Evolutionary conservation across 2,888 invertebrate species (phyloP).

Genomic region (Sesia bembeciformis): DNA sequence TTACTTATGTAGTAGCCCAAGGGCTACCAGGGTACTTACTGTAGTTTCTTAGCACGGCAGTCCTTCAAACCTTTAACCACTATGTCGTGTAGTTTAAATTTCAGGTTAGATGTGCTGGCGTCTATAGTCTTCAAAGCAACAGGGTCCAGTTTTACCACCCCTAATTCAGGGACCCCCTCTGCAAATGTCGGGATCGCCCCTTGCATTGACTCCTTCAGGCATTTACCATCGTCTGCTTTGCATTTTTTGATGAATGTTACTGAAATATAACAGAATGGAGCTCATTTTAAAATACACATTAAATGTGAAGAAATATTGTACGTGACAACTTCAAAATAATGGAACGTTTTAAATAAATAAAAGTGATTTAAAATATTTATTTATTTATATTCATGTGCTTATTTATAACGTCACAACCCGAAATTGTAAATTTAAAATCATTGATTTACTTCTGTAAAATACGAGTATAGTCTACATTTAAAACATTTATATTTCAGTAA

Average conservation of each 20-base stretch:
- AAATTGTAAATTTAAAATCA: too few species aligned
- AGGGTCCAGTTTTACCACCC: constrained; percentile 31
- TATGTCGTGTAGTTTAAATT: constrained; percentile 23
- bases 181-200: constrained; percentile 22
- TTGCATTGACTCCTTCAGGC: constrained; percentile 26
- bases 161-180: constrained; percentile 29
- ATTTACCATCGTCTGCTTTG: constrained; percentile 31
- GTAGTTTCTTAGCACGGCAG: constrained; percentile 25
- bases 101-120: constrained; percentile 22
- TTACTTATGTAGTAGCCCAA: too few species aligned
- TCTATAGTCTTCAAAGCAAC: constrained; percentile 25
- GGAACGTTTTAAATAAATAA: too few species aligned
- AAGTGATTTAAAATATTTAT: too few species aligned
- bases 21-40: constrained; percentile 33
- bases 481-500: too few species aligned
- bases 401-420: too few species aligned
- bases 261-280: constrained; percentile 10
- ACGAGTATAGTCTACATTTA: too few species aligned
- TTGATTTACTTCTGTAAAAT: too few species aligned
- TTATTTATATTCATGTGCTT: too few species aligned
- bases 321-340: too few species aligned
- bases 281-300: too few species aligned
- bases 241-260: constrained; percentile 37
- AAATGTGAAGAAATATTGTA: too few species aligned
- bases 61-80: constrained; percentile 28